Evolutionary conservation across 30 jellyfish, hydroid and myxozoan species (phyloP).

Genomic region (Aurelia aurita complex sp. Pacific): DNA sequence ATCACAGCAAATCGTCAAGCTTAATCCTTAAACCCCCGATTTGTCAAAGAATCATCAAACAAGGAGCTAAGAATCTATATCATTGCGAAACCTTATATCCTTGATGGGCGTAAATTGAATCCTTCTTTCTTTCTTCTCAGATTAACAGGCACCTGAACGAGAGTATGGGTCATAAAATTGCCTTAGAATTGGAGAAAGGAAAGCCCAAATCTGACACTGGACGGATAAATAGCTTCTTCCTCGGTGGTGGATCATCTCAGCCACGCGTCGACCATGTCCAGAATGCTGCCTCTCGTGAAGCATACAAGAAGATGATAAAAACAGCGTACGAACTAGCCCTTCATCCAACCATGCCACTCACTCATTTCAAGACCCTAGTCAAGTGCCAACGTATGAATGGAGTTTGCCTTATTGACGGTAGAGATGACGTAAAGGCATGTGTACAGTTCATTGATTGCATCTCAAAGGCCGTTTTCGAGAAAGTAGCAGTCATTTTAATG

Average conservation of each 20-base stretch:
- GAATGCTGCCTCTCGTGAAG: constrained; percentile 1
- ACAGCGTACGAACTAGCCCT: constrained; percentile 42
- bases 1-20: no score
- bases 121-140: not conserved
- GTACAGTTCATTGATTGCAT: constrained; percentile 23
- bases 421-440: constrained; percentile 18
- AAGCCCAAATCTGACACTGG: constrained; percentile 3
- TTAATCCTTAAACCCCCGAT: no score
- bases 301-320: not conserved
- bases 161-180: constrained; percentile 5
- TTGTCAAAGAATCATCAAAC: no score
- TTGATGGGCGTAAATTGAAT: not conserved
- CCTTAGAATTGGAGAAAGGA: constrained; percentile 4
- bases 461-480: constrained; percentile 30
- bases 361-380: constrained; percentile 22
- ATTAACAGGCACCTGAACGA: not conserved
- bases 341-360: constrained; percentile 47
- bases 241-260: not conserved
- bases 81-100: not conserved
- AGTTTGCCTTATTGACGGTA: constrained; percentile 31
- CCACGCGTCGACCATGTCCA: constrained; percentile 31
- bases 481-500: constrained; percentile 22
- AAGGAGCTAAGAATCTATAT: no score
- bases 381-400: constrained; percentile 42
- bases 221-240: constrained; percentile 9